A percentile compares a stretch with the other conserved stretches of the same genome.
phyloP scores from a whole-genome alignment of 2,888 invertebrate species.

The Coenonympha glycerion region DNA sequence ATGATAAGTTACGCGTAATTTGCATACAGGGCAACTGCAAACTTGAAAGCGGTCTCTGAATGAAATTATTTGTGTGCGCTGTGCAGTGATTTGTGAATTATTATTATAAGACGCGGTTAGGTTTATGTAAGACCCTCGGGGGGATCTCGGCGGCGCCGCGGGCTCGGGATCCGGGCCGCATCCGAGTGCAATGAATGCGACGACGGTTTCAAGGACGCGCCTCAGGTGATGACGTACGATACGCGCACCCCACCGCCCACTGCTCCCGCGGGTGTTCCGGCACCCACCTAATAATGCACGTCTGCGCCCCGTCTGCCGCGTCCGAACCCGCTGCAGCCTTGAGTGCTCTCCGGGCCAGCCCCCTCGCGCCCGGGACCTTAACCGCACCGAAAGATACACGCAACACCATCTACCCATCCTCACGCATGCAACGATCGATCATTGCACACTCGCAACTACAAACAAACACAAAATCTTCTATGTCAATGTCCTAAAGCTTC shows the following conservation, averaged over 20 bases:
- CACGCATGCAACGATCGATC: neutral
- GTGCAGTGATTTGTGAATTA: constrained; percentile 2
- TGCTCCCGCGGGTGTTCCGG: constrained; percentile 68
- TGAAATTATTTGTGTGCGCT: neutral
- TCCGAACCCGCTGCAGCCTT: constrained; percentile 73
- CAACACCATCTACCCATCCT: constrained; percentile 1
- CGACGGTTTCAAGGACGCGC: constrained; percentile 74
- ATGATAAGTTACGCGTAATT: too few relatives aligned
- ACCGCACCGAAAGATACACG: constrained; percentile 9
- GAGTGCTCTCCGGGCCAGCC: constrained; percentile 58
- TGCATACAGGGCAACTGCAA: neutral
- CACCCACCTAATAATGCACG: constrained; percentile 77
- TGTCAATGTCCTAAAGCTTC: neutral
- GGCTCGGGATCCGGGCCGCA: constrained; percentile 65
- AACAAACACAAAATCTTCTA: too few relatives aligned
- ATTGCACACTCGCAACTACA: too few relatives aligned
- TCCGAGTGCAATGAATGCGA: constrained; percentile 77
- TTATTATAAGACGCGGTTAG: constrained; percentile 10
- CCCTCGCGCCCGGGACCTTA: constrained; percentile 36
- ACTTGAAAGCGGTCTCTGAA: neutral
- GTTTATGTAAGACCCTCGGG: constrained; percentile 27
- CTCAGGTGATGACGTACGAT: constrained; percentile 75
- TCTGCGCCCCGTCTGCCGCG: constrained; percentile 74
- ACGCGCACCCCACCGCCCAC: constrained; percentile 51
- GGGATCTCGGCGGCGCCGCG: constrained; percentile 55